Base-by-base conservation (phyloP, 64 coral and sea anemone species). In the Astreopora myriophthalma region DNA sequence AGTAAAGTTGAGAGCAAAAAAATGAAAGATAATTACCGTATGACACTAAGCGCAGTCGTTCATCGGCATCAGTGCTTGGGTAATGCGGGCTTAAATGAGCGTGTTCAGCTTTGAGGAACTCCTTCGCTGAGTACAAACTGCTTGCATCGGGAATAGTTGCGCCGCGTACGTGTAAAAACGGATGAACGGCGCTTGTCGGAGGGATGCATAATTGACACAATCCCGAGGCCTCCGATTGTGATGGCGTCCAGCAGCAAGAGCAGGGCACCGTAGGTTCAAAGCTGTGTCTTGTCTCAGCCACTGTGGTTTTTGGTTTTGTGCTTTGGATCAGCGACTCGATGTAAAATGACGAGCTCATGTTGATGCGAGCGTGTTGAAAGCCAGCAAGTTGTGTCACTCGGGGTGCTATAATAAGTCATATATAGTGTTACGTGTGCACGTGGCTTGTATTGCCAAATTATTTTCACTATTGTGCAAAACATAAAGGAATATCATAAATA, bases 401-500 rank as follows among this genome's bases (percentile, higher is more conserved):
- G 65, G 29, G 36, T 48, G 40, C 33, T 84, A 32, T 80, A 84
- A 33, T 75, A 67, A 80, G 52, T 73, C 69, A 95, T 93, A 94
- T 94, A 93, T 82, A 93, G 86, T 85, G 93, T 78, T 83, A 27
- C 60, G 42, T 16, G 51, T 82, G 63, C 97, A 99, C 97, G 97
- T 99, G 97, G 86, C 73, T 92, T 48, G 71, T 94, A 74, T 94
- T 80, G 93, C 78, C 89, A 85, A 91, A 92, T 98, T 98, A 94
- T 55, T 87, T 91, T 90, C 34, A 80, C 94, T 90, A 99, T 99
- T 99, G 97, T 99, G 52, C 72, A 65, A 34, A 90, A 46, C 79
- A 95, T 87, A 99, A 99, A 93, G 77, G 71, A 67, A 93, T 81
- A 85, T 95, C 91, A 99, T 99, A 86, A 95, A 99, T 99, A 99